phyloP scores from a whole-genome alignment of 1,140 invertebrate species.

The Temnothorax longispinosus region DNA sequence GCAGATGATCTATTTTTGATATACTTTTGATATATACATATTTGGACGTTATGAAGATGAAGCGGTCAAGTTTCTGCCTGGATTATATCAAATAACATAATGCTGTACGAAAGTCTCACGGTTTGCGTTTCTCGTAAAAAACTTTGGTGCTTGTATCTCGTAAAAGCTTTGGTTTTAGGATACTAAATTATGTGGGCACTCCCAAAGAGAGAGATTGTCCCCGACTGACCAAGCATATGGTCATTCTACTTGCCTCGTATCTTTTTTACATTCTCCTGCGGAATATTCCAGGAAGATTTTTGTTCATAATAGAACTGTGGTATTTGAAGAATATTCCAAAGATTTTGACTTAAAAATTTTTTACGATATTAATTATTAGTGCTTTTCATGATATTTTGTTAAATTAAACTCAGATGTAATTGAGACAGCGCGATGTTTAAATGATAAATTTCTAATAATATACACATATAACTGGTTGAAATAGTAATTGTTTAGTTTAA shows the following conservation, averaged over 20 bases:
- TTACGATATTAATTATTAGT: not conserved
- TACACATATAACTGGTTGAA: not conserved
- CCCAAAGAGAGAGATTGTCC: conserved; percentile 26
- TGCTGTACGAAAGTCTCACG: not conserved
- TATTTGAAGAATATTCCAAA: not conserved
- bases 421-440: not conserved
- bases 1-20: not conserved
- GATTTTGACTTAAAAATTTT: not conserved
- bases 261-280: conserved; percentile 20
- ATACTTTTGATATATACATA: not conserved
- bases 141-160: too few species aligned
- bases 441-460: not conserved
- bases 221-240: conserved; percentile 39
- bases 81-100: conserved; percentile 11
- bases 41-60: not conserved
- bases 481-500: not conserved
- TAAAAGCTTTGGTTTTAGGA: not conserved
- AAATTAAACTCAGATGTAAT: not conserved
- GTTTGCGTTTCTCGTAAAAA: not conserved
- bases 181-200: conserved; percentile 3
- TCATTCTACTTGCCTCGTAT: not conserved
- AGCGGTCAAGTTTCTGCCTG: not conserved
- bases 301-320: not conserved
- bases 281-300: not conserved
- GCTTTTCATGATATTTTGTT: not conserved